A percentile compares a stretch with the other conserved stretches of the same genome.
phyloP scores from a whole-genome alignment of 2,113 vertebrate genomes.

The Megaleporinus macrocephalus region DNA sequence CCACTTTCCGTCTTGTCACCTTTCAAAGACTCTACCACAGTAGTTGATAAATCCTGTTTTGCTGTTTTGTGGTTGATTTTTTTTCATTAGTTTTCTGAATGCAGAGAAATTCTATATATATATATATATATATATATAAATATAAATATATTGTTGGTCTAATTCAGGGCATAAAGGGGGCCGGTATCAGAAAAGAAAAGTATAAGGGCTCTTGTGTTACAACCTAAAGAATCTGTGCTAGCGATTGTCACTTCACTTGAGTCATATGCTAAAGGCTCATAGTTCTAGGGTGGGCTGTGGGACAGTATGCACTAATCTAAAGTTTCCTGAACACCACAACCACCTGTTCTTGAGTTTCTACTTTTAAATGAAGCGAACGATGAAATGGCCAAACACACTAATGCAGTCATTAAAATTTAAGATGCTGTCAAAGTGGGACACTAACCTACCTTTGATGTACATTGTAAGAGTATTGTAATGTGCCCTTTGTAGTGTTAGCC shows the following conservation, averaged over 20 bases:
- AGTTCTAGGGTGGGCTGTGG: constrained; percentile 20
- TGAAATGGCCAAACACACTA: not conserved
- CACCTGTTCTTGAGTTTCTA: constrained; percentile 14
- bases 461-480: constrained; percentile 17
- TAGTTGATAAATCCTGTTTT: constrained; percentile 49
- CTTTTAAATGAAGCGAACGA: not conserved
- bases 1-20: constrained; percentile 79
- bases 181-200: not conserved
- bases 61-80: constrained; percentile 17
- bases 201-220: constrained; percentile 51
- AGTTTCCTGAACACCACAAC: constrained; percentile 13
- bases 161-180: constrained; percentile 43
- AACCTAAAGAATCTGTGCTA: constrained; percentile 24
- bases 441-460: not conserved
- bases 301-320: constrained; percentile 16
- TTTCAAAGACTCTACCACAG: constrained; percentile 54
- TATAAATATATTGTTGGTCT: constrained; percentile 32
- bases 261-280: constrained; percentile 10
- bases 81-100: not conserved
- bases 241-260: constrained; percentile 25
- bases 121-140: no score
- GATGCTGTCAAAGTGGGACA: constrained; percentile 4
- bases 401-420: constrained; percentile 4
- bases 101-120: constrained; percentile 24
- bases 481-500: constrained; percentile 19